Evolutionary conservation across 2,797 vertebrate genomes (phyloP).

Genomic region (Harpagifer antarcticus): DNA sequence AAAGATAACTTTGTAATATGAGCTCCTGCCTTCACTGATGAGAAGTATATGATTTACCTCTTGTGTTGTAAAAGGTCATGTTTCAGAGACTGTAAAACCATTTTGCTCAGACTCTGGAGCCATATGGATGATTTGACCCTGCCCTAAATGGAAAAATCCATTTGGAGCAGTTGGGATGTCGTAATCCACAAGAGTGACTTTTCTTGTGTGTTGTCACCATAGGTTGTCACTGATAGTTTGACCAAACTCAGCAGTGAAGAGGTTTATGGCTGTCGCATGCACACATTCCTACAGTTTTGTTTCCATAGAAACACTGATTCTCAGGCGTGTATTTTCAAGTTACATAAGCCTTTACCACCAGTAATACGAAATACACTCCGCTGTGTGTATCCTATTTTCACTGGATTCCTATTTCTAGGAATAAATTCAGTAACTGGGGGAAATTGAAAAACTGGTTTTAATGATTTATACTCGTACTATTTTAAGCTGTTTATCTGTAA

Average conservation of each 20-base stretch:
- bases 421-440: constrained; percentile 37
- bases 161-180: constrained; percentile 26
- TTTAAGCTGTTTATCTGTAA: constrained; percentile 22
- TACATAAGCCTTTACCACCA: constrained; percentile 81
- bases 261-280: constrained; percentile 74
- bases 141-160: constrained; percentile 32
- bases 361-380: constrained; percentile 72
- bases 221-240: constrained; percentile 67
- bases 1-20: constrained; percentile 58
- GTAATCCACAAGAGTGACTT: constrained; percentile 42
- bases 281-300: constrained; percentile 83
- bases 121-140: constrained; percentile 26
- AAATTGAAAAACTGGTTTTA: constrained; percentile 21
- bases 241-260: constrained; percentile 69
- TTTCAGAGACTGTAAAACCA: constrained; percentile 47
- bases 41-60: constrained; percentile 54
- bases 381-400: constrained; percentile 70
- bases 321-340: constrained; percentile 78
- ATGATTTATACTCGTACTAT: constrained; percentile 27
- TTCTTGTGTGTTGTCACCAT: constrained; percentile 56
- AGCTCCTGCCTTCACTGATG: constrained; percentile 44
- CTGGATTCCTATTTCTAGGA: constrained; percentile 72
- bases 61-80: constrained; percentile 50
- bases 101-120: constrained; percentile 25
- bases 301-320: constrained; percentile 87